A percentile compares a stretch with the other conserved stretches of the same genome.
phyloP scores from a whole-genome alignment of 2,888 invertebrate genomes.

The Patella ulyssiponensis region DNA sequence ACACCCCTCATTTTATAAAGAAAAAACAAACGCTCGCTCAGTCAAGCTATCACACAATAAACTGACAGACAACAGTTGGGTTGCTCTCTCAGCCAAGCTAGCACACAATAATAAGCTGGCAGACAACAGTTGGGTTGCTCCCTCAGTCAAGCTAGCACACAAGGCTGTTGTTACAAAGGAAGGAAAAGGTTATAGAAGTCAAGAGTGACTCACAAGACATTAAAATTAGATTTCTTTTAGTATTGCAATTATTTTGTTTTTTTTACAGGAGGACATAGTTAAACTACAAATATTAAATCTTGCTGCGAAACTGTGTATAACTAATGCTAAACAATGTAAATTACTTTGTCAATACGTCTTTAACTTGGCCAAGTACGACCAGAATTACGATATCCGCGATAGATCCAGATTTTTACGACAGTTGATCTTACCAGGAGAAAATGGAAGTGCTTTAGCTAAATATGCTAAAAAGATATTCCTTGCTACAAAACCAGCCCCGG shows the following conservation, averaged over 20 bases:
- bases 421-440: slow-evolving; percentile 80
- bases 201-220: too few relatives aligned
- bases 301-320: slow-evolving; percentile 92
- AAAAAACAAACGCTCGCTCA: too few relatives aligned
- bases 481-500: slow-evolving; percentile 93
- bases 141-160: too few relatives aligned
- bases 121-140: too few relatives aligned
- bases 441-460: slow-evolving; percentile 76
- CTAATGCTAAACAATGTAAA: slow-evolving; percentile 88
- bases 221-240: too few relatives aligned
- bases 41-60: too few relatives aligned
- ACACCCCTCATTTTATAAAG: too few relatives aligned
- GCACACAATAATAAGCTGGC: too few relatives aligned
- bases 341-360: slow-evolving; percentile 93
- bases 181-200: too few relatives aligned
- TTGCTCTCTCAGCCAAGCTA: too few relatives aligned
- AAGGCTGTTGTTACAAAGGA: too few relatives aligned
- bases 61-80: too few relatives aligned
- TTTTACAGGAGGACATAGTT: slow-evolving; percentile 88
- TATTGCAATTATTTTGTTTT: slow-evolving; percentile 22
- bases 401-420: slow-evolving; percentile 90
- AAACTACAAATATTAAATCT: slow-evolving; percentile 96
- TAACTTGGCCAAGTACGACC: slow-evolving; percentile 94
- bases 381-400: slow-evolving; percentile 97
- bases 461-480: slow-evolving; percentile 89